Evolutionary conservation across 1,140 invertebrate genomes (phyloP).

Genomic region (Liolophura sinensis): DNA sequence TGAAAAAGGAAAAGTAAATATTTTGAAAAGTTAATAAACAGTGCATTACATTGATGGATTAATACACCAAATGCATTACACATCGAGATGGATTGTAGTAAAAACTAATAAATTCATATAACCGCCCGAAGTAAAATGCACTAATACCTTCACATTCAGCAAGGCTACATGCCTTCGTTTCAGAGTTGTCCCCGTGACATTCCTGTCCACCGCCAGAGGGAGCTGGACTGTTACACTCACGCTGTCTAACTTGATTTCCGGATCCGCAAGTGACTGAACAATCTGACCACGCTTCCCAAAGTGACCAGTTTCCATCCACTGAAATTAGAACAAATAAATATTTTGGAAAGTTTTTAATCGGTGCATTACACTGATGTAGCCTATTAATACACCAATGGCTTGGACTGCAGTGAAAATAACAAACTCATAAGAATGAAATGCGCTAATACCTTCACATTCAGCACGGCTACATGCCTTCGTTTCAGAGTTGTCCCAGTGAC

Average conservation of each 20-base stretch:
- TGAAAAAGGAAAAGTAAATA: constrained; percentile 5
- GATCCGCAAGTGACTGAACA: constrained; percentile 40
- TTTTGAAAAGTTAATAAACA: too few species aligned
- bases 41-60: too few species aligned
- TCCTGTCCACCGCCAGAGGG: constrained; percentile 23
- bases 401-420: too few species aligned
- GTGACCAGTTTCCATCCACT: constrained; percentile 30
- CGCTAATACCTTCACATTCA: too few species aligned
- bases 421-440: too few species aligned
- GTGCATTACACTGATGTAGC: too few species aligned
- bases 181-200: constrained; percentile 16
- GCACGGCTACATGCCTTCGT: constrained; percentile 2
- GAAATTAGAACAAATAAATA: constrained; percentile 7
- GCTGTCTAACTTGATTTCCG: constrained; percentile 19
- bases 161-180: constrained; percentile 16
- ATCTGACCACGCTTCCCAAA: constrained; percentile 29
- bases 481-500: constrained; percentile 16
- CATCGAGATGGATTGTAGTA: too few species aligned
- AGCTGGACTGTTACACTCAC: constrained; percentile 20
- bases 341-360: not conserved
- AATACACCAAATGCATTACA: too few species aligned
- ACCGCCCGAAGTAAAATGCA: too few species aligned
- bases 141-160: constrained; percentile 4
- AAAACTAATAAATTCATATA: too few species aligned
- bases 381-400: too few species aligned